Evolutionary conservation across 2,888 invertebrate genomes (phyloP), one percentile per base, ranked within the genome.

Genomic region (Cerceris ruficornis): DNA sequence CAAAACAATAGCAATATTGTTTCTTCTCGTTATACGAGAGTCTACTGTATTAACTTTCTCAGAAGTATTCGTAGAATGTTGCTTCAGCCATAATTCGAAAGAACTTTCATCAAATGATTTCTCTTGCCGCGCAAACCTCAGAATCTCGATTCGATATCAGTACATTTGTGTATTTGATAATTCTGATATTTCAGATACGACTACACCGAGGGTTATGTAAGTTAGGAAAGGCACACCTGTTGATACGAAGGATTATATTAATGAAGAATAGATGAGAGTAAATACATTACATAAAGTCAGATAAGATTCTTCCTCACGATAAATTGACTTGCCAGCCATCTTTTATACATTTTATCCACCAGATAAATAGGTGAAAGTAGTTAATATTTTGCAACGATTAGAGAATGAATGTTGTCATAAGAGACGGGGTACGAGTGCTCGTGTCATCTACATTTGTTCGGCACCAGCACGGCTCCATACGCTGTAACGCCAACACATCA

Each of bases 311-410:
- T 92, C 91, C 90, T 91, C 90, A 90, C 82, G 88, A 89, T 88
- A 89, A 88, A 91, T 90, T 90, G 90, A 92, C 91, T 92, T 92
- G 91, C 92, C 92, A 92, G 91, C 92, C 91, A 91, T 91, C 90
- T 92, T 92, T 92, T 92, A 91, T 92, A 92, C 91, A 88, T 91
- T 92, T 91, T 90, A 91, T 91, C 90, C 88, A 90, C 84, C 89
- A 89, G 87, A 85, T 88, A 89, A 89, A 89, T 90, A 91, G 88
- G 89, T 88, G 90, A 92, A 90, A 90, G 89, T 91, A 92, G 91
- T 88, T 90, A 90, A 91, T 92, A 92, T 92, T 92, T 92, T 92
- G 91, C 92, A 92, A 92, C 88, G 91, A 91, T 89, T 91, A 91
- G 90, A 88, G 87, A 89, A 86, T 87, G 90, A 81, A 84, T 85